Evolutionary conservation across 2,797 vertebrate genomes (phyloP), one percentile per base, ranked within the genome.

Genomic region (Sciurus carolinensis): DNA sequence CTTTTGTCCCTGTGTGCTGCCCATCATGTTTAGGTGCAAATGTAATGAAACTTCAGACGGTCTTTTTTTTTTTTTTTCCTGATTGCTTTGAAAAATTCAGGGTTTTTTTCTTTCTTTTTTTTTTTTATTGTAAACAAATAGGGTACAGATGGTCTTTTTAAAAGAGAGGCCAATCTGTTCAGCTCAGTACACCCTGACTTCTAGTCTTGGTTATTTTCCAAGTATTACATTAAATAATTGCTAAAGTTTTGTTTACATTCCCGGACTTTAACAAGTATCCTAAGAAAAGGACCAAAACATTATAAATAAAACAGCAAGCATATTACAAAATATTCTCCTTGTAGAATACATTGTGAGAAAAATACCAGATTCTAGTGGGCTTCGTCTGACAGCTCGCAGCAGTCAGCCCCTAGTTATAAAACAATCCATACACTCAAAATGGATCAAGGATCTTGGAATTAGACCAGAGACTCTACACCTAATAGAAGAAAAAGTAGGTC

Each of bases 171-270:
- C 94, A 82, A 59, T 59, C 57, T 97, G 39, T 76, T 94, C 39
- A 72, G 72, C 26, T 87, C 59, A 91, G 66, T 64, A 89, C 4
- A 73, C 10, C 20, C 20, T 76, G 52, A 96, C 7, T 95, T 89
- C 86, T 85, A 44, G 39, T 85, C 80, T 96, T 96, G 84, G 76
- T 71, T 96, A 57, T 87, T 89, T 97, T 83, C 88, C 88, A 97
- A 89, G 14, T 15, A 54, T 73, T 92, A 59, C 28, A 97, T 95
- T 95, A 76, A 94, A 82, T 71, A 96, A 91, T 95, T 90, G 80
- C 59, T 93, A 79, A 95, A 93, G 54, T 59, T 95, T 39, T 75
- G 20, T 86, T 97, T 88, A 89, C 18, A 90, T 73, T 88, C 20
- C 57, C 47, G 95, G 66, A 80, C 76, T 95, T 96, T 96, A 88